These are phyloP conservation scores for Pelodiscus sinensis DNA, from an alignment of 2,113 vertebrate species.

Conservation along the genomic window DNA sequence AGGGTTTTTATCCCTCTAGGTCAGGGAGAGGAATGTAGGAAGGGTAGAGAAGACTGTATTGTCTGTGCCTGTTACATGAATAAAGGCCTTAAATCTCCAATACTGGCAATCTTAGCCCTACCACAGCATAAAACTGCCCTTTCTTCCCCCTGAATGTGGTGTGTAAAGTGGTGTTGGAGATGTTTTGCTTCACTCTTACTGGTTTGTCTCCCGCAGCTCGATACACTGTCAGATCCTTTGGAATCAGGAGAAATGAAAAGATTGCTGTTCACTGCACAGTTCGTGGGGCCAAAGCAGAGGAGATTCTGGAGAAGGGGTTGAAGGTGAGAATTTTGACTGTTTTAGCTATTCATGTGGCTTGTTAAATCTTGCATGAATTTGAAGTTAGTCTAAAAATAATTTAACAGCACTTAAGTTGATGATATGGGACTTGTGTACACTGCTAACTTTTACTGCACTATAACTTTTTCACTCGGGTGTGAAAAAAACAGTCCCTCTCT, in stretches of 20 bases:
- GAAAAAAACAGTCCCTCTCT: no score
- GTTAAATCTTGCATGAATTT: fast-evolving
- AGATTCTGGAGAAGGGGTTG: constrained; percentile 97
- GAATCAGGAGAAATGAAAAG: constrained; percentile 98
- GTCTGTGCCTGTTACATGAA: fast-evolving
- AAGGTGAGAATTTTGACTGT: constrained; percentile 74
- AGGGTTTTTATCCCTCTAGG: neutral
- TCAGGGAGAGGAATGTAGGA: fast-evolving
- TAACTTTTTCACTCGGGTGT: no score
- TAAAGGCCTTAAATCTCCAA: fast-evolving
- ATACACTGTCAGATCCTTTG: constrained; percentile 96
- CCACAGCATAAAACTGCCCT: neutral
- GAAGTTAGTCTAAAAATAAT: fast-evolving
- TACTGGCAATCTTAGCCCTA: fast-evolving
- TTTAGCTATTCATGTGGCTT: neutral
- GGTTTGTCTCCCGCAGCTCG: constrained; percentile 80
- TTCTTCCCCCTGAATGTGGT: fast-evolving
- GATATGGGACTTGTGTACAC: neutral
- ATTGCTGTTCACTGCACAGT: constrained; percentile 98
- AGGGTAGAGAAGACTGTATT: fast-evolving
- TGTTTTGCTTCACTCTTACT: fast-evolving
- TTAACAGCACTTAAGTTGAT: neutral
- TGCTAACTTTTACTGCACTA: no score
- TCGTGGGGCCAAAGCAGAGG: constrained; percentile 96
- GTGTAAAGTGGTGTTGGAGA: fast-evolving